Evolutionary conservation across 2,888 invertebrate species (phyloP).

Genomic region (Rhopalosiphum nymphaeae): DNA sequence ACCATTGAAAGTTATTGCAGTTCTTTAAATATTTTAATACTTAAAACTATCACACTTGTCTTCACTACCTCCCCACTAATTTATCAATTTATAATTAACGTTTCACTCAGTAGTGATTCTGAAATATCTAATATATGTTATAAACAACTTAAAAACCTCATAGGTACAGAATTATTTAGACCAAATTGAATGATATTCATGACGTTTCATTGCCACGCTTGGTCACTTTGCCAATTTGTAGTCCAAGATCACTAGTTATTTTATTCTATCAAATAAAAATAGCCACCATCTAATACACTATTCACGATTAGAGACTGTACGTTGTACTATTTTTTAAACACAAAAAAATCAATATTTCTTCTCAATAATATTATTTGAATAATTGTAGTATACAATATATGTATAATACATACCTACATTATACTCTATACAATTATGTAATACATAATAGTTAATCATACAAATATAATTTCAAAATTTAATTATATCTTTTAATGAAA

Average conservation of each 20-base stretch:
- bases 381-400: neutral
- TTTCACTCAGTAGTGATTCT: neutral
- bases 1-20: neutral
- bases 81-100: neutral
- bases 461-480: neutral
- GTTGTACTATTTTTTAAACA: neutral
- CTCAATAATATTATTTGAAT: neutral
- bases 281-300: neutral
- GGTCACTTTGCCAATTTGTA: slow-evolving; percentile 41
- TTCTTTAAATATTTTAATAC: neutral
- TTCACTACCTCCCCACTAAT: too few species aligned
- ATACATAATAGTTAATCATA: neutral
- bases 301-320: neutral
- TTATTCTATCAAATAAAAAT: slow-evolving; percentile 33
- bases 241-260: neutral
- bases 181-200: neutral
- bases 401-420: neutral
- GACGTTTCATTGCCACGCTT: slow-evolving; percentile 41
- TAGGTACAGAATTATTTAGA: neutral
- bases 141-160: neutral
- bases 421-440: neutral
- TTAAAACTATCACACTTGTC: neutral
- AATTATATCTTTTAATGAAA: neutral
- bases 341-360: neutral
- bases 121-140: neutral